A percentile compares a stretch with the other conserved stretches of the same genome.
Conservation (phyloP, 2,888 invertebrate species). For the Cephus spinipes region DNA sequence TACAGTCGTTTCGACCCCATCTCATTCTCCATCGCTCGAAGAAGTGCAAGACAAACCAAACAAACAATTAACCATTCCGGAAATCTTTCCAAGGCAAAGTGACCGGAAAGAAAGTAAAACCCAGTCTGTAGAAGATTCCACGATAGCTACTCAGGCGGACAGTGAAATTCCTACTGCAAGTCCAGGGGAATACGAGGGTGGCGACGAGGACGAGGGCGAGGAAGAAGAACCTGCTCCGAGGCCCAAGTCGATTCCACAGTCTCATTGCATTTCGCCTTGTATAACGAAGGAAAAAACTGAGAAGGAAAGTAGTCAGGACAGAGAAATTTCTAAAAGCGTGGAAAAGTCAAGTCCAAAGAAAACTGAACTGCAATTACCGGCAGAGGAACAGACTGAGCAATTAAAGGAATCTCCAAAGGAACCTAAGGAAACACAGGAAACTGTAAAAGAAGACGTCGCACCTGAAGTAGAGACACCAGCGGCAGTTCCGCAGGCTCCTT, state of each 20-base stretch:
- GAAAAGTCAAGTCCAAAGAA: not conserved
- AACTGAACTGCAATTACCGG: not conserved
- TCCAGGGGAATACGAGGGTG: slow-evolving; percentile 63
- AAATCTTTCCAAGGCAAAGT: slow-evolving; percentile 37
- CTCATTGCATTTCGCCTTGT: slow-evolving; percentile 28
- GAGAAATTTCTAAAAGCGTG: slow-evolving; percentile 50
- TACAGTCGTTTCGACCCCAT: slow-evolving; percentile 42
- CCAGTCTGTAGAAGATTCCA: slow-evolving; percentile 35
- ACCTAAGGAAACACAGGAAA: slow-evolving; percentile 24
- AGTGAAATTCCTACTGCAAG: slow-evolving; percentile 55
- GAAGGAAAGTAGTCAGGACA: slow-evolving; percentile 26
- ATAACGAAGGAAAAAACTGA: slow-evolving; percentile 26
- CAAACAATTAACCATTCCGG: slow-evolving; percentile 53
- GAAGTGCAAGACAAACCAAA: slow-evolving; percentile 7
- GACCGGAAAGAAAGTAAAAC: slow-evolving; percentile 15
- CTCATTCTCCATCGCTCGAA: slow-evolving; percentile 37
- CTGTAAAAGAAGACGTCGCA: slow-evolving; percentile 28
- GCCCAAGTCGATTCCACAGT: slow-evolving; percentile 41
- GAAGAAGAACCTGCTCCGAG: slow-evolving; percentile 55
- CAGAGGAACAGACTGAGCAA: slow-evolving; percentile 25
- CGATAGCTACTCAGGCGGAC: slow-evolving; percentile 39
- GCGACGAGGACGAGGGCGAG: slow-evolving; percentile 64
- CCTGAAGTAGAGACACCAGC: slow-evolving; percentile 1
- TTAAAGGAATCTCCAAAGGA: slow-evolving; percentile 35
- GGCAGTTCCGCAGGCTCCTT: slow-evolving; percentile 12